A percentile compares a stretch with the other conserved stretches of the same genome.
Evolutionary conservation across 2,113 vertebrate genomes (phyloP).

Genomic region (Myrmophylax atrothorax): DNA sequence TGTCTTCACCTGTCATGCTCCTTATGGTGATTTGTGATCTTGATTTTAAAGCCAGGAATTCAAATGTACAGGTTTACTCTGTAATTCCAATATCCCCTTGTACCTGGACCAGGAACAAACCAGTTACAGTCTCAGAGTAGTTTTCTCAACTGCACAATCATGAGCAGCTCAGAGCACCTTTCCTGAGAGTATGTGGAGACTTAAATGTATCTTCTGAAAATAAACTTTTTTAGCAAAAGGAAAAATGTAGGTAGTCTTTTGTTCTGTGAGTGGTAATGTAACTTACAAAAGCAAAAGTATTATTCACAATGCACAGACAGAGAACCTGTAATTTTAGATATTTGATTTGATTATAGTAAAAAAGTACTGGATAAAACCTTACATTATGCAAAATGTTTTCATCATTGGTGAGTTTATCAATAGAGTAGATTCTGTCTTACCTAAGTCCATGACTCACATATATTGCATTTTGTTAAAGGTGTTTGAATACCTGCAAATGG

Average conservation of each 20-base stretch:
- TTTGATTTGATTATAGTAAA: conserved; percentile 4
- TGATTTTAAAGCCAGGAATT: not conserved
- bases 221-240: not conserved
- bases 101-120: not conserved
- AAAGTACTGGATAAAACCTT: not conserved
- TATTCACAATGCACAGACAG: not conserved
- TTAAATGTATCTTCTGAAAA: not conserved
- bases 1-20: not conserved
- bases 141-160: not conserved
- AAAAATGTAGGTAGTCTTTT: not conserved
- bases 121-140: not conserved
- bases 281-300: not conserved
- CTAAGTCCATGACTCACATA: not conserved
- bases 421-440: not conserved
- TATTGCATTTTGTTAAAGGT: not conserved
- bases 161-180: not conserved
- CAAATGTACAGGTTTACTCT: not conserved
- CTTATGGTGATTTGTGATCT: not conserved
- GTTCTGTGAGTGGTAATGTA: not conserved
- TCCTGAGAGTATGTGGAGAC: not conserved
- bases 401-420: not conserved
- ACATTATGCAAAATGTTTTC: not conserved
- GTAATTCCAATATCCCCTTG: not conserved
- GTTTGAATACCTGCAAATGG: not conserved
- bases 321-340: conserved; percentile 21